Evolutionary conservation across 2,113 vertebrate genomes (phyloP).

Genomic region (Pagrus major): DNA sequence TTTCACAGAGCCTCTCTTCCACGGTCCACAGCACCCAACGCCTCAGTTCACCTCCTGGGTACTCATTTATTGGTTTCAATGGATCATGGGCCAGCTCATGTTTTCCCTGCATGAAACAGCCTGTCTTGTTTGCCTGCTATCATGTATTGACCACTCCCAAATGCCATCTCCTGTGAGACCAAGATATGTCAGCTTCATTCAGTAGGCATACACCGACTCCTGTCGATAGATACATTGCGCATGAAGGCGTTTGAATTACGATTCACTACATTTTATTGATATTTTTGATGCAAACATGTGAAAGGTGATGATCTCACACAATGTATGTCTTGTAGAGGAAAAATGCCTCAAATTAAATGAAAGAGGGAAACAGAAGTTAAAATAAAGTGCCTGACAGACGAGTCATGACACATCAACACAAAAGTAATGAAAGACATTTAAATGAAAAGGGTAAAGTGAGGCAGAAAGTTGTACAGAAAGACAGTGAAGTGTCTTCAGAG

Average conservation of each 20-base stretch:
- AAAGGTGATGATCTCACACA: background rate
- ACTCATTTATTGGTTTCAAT: constrained; percentile 62
- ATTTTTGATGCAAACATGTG: background rate
- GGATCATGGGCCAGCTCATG: constrained; percentile 51
- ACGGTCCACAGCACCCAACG: constrained; percentile 8
- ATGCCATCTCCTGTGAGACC: constrained; percentile 50
- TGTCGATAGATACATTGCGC: background rate
- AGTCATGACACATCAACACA: background rate
- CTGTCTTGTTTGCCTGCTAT: constrained; percentile 57
- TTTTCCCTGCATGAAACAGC: constrained; percentile 45
- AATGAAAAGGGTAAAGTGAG: background rate
- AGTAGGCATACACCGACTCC: background rate
- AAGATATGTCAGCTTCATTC: constrained; percentile 13
- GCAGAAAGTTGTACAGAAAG: background rate
- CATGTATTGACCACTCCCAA: constrained; percentile 61
- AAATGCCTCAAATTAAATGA: background rate
- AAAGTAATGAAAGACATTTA: background rate
- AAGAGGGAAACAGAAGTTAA: background rate
- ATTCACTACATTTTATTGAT: background rate
- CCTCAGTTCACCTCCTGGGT: constrained; percentile 36
- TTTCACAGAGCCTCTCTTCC: constrained; percentile 20
- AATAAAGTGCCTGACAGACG: background rate
- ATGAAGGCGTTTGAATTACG: background rate
- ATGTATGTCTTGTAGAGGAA: background rate
- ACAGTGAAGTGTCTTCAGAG: background rate